Conservation (phyloP, 2,888 invertebrate species). For the Drosophila vallismaia region DNA sequence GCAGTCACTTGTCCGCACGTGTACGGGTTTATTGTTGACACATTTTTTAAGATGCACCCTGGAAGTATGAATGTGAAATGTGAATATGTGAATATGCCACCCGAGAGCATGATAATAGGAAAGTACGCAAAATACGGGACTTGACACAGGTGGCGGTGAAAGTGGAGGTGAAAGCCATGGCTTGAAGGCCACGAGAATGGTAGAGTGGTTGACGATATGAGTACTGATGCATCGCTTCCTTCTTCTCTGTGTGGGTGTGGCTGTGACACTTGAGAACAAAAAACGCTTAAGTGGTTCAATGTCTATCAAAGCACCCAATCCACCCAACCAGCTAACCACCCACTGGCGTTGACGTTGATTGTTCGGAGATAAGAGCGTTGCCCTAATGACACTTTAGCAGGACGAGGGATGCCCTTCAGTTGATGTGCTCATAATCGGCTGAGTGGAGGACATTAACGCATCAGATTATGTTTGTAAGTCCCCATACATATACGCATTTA, state of each 20-base stretch:
- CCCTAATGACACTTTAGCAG: constrained; percentile 41
- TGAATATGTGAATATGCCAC: constrained; percentile 29
- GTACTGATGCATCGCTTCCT: constrained; percentile 22
- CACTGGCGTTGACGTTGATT: constrained; percentile 62
- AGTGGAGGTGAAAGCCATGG: constrained; percentile 15
- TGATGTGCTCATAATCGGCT: constrained; percentile 31
- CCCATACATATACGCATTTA: neutral
- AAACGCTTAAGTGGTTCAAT: constrained; percentile 60
- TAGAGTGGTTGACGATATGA: constrained; percentile 28
- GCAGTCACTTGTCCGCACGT: constrained; percentile 36
- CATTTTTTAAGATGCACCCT: constrained; percentile 53
- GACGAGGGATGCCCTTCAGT: constrained; percentile 29
- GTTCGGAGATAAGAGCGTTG: constrained; percentile 58
- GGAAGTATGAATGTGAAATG: constrained; percentile 52
- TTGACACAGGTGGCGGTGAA: constrained; percentile 16
- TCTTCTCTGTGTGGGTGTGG: constrained; percentile 9
- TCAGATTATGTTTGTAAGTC: constrained; percentile 8
- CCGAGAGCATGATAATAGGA: constrained; percentile 24
- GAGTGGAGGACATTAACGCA: constrained; percentile 35
- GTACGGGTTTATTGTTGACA: constrained; percentile 58
- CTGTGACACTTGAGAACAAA: constrained; percentile 60
- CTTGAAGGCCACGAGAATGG: constrained; percentile 4
- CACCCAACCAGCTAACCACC: constrained; percentile 1
- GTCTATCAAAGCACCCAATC: constrained; percentile 22
- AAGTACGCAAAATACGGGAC: constrained; percentile 36